Evolutionary conservation across 2,888 invertebrate species (phyloP).

Genomic region (Dichetophora obliterata): DNA sequence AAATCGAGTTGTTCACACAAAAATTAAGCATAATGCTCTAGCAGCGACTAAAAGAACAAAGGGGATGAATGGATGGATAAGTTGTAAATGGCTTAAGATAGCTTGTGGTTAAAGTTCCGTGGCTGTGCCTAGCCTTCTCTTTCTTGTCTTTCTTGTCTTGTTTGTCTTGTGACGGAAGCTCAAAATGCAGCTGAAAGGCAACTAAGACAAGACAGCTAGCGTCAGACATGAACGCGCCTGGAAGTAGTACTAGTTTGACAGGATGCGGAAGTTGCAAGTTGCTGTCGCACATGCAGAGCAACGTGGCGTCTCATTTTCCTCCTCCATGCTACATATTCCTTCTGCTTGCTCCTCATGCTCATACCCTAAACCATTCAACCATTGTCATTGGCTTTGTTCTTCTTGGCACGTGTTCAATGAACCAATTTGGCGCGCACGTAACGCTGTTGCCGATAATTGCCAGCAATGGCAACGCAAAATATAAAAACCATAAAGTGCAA

Average conservation of each 20-base stretch:
- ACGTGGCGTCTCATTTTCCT: not conserved
- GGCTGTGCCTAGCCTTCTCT: not conserved
- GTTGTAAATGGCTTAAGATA: not conserved
- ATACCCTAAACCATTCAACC: not conserved
- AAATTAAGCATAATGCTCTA: conserved; percentile 11
- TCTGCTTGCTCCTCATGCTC: no score
- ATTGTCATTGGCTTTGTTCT: not conserved
- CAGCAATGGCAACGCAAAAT: not conserved
- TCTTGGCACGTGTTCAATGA: conserved; percentile 28
- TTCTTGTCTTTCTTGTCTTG: no score
- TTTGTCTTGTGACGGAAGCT: conserved; percentile 1
- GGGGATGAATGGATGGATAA: not conserved
- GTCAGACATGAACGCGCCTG: conserved; percentile 13
- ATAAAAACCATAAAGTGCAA: no score
- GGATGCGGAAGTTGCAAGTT: conserved; percentile 8
- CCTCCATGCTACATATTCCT: no score
- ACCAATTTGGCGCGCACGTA: conserved; percentile 12
- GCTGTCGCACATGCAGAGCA: conserved; percentile 10
- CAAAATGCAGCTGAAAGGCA: not conserved
- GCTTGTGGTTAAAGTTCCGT: not conserved
- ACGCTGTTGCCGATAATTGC: not conserved
- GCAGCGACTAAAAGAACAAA: not conserved
- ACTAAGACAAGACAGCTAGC: no score
- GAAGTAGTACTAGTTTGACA: not conserved
- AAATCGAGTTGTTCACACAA: conserved; percentile 16